These are phyloP conservation scores for Scleropages formosus DNA, from an alignment of 2,797 vertebrate species.

Conservation along the genomic window DNA sequence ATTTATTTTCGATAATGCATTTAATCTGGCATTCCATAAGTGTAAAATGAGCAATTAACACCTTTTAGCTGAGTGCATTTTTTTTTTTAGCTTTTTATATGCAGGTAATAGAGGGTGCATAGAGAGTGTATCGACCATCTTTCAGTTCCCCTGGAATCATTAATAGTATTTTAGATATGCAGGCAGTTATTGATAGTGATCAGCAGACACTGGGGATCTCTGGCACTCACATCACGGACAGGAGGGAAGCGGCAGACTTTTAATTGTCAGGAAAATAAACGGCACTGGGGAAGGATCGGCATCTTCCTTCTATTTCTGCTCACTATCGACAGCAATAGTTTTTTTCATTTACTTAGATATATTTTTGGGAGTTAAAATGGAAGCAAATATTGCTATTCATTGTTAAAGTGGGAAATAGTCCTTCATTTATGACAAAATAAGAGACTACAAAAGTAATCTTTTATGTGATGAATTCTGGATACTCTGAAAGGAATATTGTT, in stretches of 20 bases:
- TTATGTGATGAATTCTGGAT: too few relatives aligned
- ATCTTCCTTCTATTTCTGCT: background rate
- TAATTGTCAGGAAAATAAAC: conserved; percentile 24
- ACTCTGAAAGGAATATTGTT: background rate
- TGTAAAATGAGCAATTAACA: background rate
- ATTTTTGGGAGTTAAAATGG: background rate
- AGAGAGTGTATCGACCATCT: conserved; percentile 3
- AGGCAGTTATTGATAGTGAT: conserved; percentile 26
- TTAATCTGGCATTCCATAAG: too few relatives aligned
- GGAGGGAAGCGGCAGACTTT: conserved; percentile 8
- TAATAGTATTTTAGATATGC: conserved; percentile 24
- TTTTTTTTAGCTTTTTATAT: background rate
- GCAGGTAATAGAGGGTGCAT: background rate
- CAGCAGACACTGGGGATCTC: conserved; percentile 18
- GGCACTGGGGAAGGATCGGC: background rate
- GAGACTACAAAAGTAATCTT: too few relatives aligned
- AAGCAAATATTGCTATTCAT: background rate
- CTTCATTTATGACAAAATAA: background rate
- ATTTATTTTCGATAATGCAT: too few relatives aligned
- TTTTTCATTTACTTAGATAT: background rate
- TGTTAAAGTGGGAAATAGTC: background rate
- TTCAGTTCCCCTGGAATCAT: conserved; percentile 8
- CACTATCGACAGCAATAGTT: background rate
- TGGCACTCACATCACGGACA: background rate
- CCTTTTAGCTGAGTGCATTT: background rate